These are phyloP conservation scores for Mastigias papua DNA, from an alignment of 30 jellyfish, hydroid and myxozoan species.

Conservation along the genomic window DNA sequence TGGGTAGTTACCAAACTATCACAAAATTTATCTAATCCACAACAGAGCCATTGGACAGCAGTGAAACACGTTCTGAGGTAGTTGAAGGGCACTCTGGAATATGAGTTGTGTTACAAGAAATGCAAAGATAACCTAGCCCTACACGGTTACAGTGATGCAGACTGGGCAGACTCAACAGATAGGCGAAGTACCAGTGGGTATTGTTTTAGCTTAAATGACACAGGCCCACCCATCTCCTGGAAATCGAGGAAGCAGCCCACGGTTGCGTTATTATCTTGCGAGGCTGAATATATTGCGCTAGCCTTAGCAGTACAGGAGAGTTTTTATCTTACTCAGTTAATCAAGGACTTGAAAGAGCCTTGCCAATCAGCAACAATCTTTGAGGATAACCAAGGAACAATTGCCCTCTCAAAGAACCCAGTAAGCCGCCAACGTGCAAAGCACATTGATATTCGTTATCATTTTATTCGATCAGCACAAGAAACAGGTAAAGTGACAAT, in stretches of 20 bases:
- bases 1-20: slow-evolving; percentile 9
- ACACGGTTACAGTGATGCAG: slow-evolving; percentile 45
- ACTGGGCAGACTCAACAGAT: slow-evolving; percentile 54
- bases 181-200: slow-evolving; percentile 44
- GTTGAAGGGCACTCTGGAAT: slow-evolving; percentile 51
- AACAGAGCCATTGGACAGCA: slow-evolving; percentile 48
- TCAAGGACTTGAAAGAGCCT: slow-evolving; percentile 25
- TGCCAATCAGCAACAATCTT: slow-evolving; percentile 9
- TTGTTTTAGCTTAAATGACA: slow-evolving; percentile 4
- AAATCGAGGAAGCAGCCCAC: slow-evolving; percentile 33
- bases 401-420: slow-evolving; percentile 50
- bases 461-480: background rate
- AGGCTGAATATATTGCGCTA: slow-evolving; percentile 50
- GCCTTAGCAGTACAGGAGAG: slow-evolving; percentile 44
- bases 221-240: slow-evolving; percentile 46
- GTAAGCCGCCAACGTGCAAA: slow-evolving; percentile 50
- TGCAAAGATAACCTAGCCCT: background rate
- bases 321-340: slow-evolving; percentile 39
- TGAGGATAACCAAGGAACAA: slow-evolving; percentile 55
- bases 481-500: slow-evolving; percentile 18
- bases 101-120: slow-evolving; percentile 36
- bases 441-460: slow-evolving; percentile 54
- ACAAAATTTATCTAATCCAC: slow-evolving; percentile 20
- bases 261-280: slow-evolving; percentile 52
- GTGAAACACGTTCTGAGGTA: slow-evolving; percentile 52